Evolutionary conservation across 2,113 vertebrate genomes (phyloP).

Genomic region (Erinaceus europaeus): DNA sequence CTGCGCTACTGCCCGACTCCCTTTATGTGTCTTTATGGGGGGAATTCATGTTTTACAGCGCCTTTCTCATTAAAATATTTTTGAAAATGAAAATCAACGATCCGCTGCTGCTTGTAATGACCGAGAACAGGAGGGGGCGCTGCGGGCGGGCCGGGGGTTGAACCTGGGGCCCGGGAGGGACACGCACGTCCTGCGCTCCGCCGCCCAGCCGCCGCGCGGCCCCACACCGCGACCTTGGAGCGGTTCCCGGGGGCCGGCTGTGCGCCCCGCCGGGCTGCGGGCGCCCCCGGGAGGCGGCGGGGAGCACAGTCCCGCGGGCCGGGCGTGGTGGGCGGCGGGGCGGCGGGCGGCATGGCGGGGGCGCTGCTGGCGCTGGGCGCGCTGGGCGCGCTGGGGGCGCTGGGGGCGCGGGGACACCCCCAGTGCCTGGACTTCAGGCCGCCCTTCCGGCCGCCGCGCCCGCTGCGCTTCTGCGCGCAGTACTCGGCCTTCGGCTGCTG

Average conservation of each 20-base stretch:
- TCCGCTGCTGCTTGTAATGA: too few species aligned
- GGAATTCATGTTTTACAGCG: too few species aligned
- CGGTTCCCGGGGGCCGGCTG: not conserved
- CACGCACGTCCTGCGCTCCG: too few species aligned
- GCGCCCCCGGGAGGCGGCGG: constrained; percentile 37
- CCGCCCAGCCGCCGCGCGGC: too few species aligned
- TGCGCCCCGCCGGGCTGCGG: not conserved
- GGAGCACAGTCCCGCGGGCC: not conserved
- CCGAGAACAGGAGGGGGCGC: too few species aligned
- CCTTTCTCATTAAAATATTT: too few species aligned
- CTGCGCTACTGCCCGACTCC: too few species aligned
- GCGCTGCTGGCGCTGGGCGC: constrained; percentile 18
- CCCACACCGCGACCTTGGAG: too few species aligned
- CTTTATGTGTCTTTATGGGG: too few species aligned
- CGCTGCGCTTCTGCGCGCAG: constrained; percentile 89
- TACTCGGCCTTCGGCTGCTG: constrained; percentile 95
- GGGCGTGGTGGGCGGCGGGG: constrained; percentile 8
- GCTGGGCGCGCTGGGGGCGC: constrained; percentile 46
- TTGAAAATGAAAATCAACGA: too few species aligned
- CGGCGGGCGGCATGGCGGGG: constrained; percentile 1
- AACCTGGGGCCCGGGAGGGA: too few species aligned
- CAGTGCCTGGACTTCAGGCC: constrained; percentile 97
- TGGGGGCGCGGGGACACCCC: constrained; percentile 83
- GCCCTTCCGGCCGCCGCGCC: constrained; percentile 88
- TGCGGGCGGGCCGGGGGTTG: too few species aligned